Conservation (phyloP, 1,140 invertebrate genomes). For the Drosophila arawakana region DNA sequence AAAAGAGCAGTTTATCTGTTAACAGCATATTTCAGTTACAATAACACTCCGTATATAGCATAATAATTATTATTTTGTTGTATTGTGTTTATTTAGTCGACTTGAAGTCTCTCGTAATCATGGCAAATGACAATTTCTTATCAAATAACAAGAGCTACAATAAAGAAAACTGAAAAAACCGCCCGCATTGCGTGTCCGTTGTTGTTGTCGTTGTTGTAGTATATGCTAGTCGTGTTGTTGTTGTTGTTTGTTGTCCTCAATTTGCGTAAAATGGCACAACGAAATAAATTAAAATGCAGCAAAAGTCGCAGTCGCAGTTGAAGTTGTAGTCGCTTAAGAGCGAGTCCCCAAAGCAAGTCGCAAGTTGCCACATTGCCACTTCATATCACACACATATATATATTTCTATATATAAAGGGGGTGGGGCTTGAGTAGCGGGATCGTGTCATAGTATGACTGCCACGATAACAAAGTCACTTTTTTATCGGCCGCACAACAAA, state of each 20-base stretch:
- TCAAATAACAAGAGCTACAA: constrained; percentile 44
- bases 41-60: constrained; percentile 5
- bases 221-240: constrained; percentile 7
- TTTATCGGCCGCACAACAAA: constrained; percentile 46
- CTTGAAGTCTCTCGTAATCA: constrained; percentile 30
- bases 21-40: neutral
- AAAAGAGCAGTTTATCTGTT: neutral
- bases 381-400: constrained; percentile 36
- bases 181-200: constrained; percentile 57
- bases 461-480: constrained; percentile 52
- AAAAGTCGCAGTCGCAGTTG: constrained; percentile 34
- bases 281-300: constrained; percentile 81
- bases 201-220: constrained; percentile 24
- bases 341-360: constrained; percentile 24
- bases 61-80: too few species aligned
- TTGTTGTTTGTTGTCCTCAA: constrained; percentile 66
- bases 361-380: constrained; percentile 37
- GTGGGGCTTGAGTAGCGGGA: neutral
- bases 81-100: neutral
- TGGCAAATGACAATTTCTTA: constrained; percentile 70
- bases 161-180: constrained; percentile 25
- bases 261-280: constrained; percentile 81
- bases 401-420: neutral
- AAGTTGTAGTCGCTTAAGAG: constrained; percentile 36
- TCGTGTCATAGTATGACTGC: constrained; percentile 37